Evolutionary conservation across 2,797 vertebrate species (phyloP).

Genomic region (Octomys mimax): DNA sequence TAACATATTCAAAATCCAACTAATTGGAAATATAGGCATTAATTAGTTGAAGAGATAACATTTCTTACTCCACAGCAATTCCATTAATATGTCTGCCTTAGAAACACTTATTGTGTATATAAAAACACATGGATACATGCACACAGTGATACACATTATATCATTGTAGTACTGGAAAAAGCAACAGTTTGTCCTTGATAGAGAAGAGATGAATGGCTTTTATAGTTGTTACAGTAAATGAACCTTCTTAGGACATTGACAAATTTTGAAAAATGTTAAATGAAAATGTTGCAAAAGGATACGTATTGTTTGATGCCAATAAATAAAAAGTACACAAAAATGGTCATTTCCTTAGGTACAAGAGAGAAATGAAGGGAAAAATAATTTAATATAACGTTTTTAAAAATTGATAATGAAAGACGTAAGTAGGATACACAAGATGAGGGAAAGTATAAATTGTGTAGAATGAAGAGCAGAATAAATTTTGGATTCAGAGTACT

Average conservation of each 20-base stretch:
- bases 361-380: neutral
- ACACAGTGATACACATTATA: neutral
- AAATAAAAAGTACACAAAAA: neutral
- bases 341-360: neutral
- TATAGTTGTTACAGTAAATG: neutral
- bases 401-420: conserved; percentile 13
- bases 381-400: neutral
- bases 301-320: neutral
- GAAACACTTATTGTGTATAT: neutral
- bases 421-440: neutral
- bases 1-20: conserved; percentile 45
- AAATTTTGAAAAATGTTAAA: conserved; percentile 4
- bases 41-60: neutral
- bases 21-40: neutral
- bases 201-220: neutral
- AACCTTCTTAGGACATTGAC: neutral
- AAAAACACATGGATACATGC: neutral
- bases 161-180: neutral
- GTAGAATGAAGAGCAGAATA: neutral
- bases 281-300: conserved; percentile 16
- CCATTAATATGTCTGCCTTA: neutral
- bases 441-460: neutral
- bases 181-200: neutral
- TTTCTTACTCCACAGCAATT: neutral
- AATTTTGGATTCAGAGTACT: neutral